Percentiles rank a stretch among this genome's conserved stretches.
Evolutionary conservation across 2,113 vertebrate genomes (phyloP).

Genomic region (Penelope pileata): DNA sequence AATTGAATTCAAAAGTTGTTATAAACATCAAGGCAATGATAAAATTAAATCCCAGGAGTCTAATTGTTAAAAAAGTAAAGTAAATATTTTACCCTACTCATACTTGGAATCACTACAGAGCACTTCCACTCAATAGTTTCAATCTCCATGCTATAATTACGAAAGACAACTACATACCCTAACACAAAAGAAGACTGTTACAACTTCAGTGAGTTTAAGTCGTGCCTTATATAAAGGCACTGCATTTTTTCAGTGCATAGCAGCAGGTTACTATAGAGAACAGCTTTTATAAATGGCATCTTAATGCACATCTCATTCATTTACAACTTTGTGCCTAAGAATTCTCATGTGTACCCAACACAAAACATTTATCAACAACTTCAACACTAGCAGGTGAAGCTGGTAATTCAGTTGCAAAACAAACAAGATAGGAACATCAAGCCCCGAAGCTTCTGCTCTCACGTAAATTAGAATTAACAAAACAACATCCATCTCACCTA

Average conservation of each 20-base stretch:
- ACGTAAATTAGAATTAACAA: background rate
- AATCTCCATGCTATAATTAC: background rate
- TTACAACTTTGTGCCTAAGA: background rate
- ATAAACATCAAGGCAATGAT: background rate
- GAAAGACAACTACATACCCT: background rate
- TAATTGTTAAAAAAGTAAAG: background rate
- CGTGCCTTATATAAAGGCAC: background rate
- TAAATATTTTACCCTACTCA: background rate
- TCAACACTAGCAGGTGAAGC: background rate
- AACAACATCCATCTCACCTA: background rate
- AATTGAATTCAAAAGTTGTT: background rate
- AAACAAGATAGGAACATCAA: background rate
- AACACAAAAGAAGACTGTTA: background rate
- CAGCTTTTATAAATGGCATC: background rate
- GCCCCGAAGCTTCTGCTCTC: background rate
- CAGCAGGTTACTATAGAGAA: background rate
- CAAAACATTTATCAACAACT: background rate
- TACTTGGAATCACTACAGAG: background rate
- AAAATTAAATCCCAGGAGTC: background rate
- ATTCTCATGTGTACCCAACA: background rate
- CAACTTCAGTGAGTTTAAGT: background rate
- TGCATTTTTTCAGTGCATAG: background rate
- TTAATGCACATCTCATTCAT: background rate
- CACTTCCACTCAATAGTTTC: background rate
- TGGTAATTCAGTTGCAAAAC: background rate